A percentile compares a stretch with the other conserved stretches of the same genome.
These are phyloP conservation scores for Pipistrellus nathusii DNA, from an alignment of 2,797 vertebrate genomes.

Conservation along the genomic window DNA sequence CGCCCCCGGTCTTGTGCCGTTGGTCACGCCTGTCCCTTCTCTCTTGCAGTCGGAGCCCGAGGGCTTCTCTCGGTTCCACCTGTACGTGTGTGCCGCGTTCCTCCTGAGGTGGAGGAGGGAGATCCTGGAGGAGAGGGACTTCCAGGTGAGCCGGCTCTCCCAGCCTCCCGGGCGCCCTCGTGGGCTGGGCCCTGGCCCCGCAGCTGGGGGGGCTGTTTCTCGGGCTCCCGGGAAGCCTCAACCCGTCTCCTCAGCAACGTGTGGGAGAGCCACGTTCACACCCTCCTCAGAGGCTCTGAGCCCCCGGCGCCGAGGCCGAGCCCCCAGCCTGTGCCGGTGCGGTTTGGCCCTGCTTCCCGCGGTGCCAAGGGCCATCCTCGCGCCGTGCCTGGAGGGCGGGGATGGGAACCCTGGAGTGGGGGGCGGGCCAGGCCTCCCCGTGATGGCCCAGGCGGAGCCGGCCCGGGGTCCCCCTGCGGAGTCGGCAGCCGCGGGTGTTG, in stretches of 20 bases:
- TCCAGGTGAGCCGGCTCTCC: conserved; percentile 88
- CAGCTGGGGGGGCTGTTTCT: not conserved
- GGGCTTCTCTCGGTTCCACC: conserved; percentile 98
- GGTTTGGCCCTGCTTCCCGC: rapidly evolving
- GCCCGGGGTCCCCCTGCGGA: not conserved
- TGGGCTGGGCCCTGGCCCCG: not conserved
- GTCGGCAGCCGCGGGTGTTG: not conserved
- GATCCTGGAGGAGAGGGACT: conserved; percentile 97
- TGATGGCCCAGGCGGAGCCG: no score
- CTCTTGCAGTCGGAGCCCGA: conserved; percentile 95
- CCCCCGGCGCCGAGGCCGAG: rapidly evolving
- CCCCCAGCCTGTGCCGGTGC: not conserved
- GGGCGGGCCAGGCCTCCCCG: not conserved
- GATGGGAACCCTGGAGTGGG: no score
- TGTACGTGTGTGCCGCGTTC: conserved; percentile 98
- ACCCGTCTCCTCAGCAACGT: not conserved
- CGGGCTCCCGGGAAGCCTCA: rapidly evolving
- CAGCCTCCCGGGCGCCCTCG: no score
- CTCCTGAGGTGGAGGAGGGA: conserved; percentile 97
- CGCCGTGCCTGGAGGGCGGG: rapidly evolving
- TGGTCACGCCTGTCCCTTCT: not conserved
- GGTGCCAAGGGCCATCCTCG: not conserved
- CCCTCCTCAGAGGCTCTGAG: no score
- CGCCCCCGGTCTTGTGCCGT: no score
- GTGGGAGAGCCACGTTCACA: no score